A percentile compares a stretch with the other conserved stretches of the same genome.
Evolutionary conservation across 2,113 vertebrate genomes (phyloP).

Genomic region (Quiscalus mexicanus): DNA sequence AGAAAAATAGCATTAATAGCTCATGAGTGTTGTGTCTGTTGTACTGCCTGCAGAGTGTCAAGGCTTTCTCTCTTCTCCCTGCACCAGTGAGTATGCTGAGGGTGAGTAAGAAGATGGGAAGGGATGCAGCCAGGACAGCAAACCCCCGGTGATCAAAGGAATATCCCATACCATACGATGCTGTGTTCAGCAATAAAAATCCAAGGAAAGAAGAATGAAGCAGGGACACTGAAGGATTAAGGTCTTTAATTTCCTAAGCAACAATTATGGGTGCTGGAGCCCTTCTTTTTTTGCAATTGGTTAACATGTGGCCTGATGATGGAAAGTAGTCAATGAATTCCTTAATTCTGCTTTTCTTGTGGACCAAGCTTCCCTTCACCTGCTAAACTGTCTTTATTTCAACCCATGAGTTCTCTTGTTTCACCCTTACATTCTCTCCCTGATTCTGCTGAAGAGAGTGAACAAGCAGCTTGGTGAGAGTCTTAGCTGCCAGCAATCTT

Average conservation of each 20-base stretch:
- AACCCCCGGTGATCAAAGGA: neutral
- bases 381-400: neutral
- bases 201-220: neutral
- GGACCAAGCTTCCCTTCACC: neutral
- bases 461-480: neutral
- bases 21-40: neutral
- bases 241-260: neutral
- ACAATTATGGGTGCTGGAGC: neutral
- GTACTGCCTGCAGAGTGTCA: neutral
- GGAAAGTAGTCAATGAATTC: neutral
- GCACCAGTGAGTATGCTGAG: rapidly evolving
- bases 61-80: neutral
- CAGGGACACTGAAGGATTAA: neutral
- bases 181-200: neutral
- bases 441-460: neutral
- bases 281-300: neutral
- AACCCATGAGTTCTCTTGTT: neutral
- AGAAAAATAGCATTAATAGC: neutral
- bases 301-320: neutral
- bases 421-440: neutral
- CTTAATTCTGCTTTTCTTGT: neutral
- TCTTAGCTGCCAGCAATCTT: neutral
- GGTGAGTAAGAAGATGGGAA: neutral
- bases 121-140: neutral
- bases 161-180: neutral